Evolutionary conservation across 1,140 invertebrate genomes (phyloP).

Genomic region (Aphelinus atriplicis): DNA sequence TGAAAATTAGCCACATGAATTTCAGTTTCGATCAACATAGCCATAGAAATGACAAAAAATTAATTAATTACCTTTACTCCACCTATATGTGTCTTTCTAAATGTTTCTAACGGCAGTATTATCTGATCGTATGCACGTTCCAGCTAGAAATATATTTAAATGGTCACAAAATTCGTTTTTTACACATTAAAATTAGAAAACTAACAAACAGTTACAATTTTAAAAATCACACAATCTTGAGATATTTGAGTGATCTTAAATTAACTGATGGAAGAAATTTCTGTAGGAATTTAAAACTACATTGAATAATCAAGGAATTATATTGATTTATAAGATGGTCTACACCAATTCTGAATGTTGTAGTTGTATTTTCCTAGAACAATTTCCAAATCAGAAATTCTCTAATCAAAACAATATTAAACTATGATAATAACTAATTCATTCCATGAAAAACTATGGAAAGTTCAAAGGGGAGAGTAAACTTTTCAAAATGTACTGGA

Average conservation of each 20-base stretch:
- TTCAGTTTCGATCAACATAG: too few species aligned
- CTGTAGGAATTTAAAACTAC: too few species aligned
- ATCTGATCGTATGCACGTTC: slow-evolving; percentile 90
- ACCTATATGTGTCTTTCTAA: slow-evolving; percentile 94
- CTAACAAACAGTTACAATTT: too few species aligned
- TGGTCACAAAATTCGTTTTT: neutral
- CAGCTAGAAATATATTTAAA: slow-evolving; percentile 71
- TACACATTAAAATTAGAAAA: too few species aligned
- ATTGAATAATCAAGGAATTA: too few species aligned
- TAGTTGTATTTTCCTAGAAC: too few species aligned
- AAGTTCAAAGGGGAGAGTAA: slow-evolving; percentile 12
- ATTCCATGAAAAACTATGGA: slow-evolving; percentile 16
- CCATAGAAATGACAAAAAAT: slow-evolving; percentile 1
- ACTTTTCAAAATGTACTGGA: neutral
- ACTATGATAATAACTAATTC: slow-evolving; percentile 30
- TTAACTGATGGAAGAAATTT: too few species aligned
- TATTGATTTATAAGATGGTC: too few species aligned
- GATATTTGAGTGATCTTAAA: too few species aligned
- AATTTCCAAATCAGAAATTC: slow-evolving; percentile 4
- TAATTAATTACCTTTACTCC: slow-evolving; percentile 80
- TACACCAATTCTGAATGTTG: too few species aligned
- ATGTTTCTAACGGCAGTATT: slow-evolving; percentile 89
- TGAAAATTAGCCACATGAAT: slow-evolving; percentile 57
- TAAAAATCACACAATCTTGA: too few species aligned
- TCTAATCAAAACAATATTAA: slow-evolving; percentile 29